Evolutionary conservation across 2,888 invertebrate species (phyloP), one percentile per base, ranked within the genome.

Genomic region (Drosophila nigricruria): DNA sequence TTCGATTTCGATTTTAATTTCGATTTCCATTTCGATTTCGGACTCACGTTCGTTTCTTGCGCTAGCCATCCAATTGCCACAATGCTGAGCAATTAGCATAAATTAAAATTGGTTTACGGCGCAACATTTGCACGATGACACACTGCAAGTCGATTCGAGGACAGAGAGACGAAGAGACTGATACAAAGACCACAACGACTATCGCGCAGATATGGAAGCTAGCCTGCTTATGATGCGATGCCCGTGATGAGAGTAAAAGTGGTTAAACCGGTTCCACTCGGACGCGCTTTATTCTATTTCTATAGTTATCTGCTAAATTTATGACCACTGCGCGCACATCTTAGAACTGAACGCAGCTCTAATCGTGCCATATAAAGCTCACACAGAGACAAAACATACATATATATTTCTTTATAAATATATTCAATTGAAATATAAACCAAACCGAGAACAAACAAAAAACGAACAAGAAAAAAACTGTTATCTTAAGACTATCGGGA

Each of bases 61-160:
- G 71, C 73, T 68, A 66, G 67, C 49, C 64, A 59, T 68, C 81
- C 81, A 83, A 87, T 82, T 87, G 82, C 79, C 71, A 73, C 76
- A 77, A 66, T 70, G 78, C 67, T 66, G 70, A 69, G 70, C 81
- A 87, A 89, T 87, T 87, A 87, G 81, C 86, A 87, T 87, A 87
- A 87, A 89, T 87, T 89, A 87, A 87, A 88, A 81, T 87, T 88
- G 81, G 86, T 89, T 88, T 89, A 88, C 88, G 88, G 81, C 81
- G 23, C 70, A 82, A 60, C 73, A 73, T 81, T 81, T 77, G 70
- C 70, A 25, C 81, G 81, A 81, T 83, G 84, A 84, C 81, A 84
- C 83, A 83, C 68, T 73, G 81, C 75, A 80, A 68, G 58, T 20
- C n/a, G 53, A 57, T 34, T 57, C 45, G n/a, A 23, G 23, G 40